Evolutionary conservation across 2,797 vertebrate species (phyloP).

Genomic region (Cyprinella venusta): DNA sequence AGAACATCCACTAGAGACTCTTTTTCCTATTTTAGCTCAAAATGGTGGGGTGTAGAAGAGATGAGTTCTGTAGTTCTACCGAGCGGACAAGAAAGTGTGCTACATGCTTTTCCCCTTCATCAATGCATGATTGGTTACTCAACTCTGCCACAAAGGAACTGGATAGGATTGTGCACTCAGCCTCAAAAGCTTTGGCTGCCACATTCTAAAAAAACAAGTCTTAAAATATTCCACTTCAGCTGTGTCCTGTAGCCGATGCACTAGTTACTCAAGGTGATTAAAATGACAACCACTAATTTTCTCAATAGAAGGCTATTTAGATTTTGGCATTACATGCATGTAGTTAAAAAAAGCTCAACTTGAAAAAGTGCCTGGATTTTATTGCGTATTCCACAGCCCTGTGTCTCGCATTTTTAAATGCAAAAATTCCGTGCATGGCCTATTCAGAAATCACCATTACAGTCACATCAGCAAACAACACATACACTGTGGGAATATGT

Average conservation of each 20-base stretch:
- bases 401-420: no score
- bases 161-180: neutral
- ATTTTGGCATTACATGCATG: no score
- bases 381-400: no score
- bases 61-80: neutral
- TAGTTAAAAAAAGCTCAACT: no score
- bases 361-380: no score
- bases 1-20: neutral
- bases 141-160: neutral
- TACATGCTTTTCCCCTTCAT: conserved; percentile 6
- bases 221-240: neutral
- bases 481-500: no score
- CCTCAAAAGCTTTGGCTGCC: neutral
- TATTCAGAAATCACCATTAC: no score
- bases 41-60: neutral
- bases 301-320: no score
- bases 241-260: neutral
- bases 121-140: neutral
- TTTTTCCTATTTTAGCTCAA: conserved; percentile 2
- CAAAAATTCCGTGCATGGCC: no score
- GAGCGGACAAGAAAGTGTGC: neutral
- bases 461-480: no score
- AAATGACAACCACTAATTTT: no score
- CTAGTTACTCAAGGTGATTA: neutral
- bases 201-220: neutral